Evolutionary conservation across 2,888 invertebrate species (phyloP).

Genomic region (Drosophila rubida): DNA sequence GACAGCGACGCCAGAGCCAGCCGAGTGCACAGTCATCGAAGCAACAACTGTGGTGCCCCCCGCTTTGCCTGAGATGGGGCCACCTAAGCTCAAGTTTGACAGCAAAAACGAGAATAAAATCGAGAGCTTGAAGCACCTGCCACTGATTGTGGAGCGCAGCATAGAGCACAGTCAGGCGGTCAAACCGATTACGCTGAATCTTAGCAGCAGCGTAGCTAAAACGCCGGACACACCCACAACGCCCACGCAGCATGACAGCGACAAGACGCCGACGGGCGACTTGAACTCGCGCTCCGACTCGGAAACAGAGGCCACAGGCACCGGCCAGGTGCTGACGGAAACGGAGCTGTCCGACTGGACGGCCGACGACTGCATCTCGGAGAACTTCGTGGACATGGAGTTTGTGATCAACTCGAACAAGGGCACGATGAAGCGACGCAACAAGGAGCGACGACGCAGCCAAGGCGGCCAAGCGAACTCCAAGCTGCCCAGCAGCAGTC

Average conservation of each 20-base stretch:
- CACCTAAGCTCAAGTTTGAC: slow-evolving; percentile 82
- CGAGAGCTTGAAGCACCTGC: slow-evolving; percentile 84
- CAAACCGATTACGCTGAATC: slow-evolving; percentile 80
- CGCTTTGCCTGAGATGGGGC: slow-evolving; percentile 75
- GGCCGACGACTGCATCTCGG: slow-evolving; percentile 91
- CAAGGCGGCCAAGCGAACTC: slow-evolving; percentile 60
- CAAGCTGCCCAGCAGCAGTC: slow-evolving; percentile 78
- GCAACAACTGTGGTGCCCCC: slow-evolving; percentile 60
- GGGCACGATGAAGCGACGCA: slow-evolving; percentile 83
- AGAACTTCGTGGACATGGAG: slow-evolving; percentile 90
- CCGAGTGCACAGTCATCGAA: slow-evolving; percentile 80
- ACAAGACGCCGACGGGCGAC: slow-evolving; percentile 84
- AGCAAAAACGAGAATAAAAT: slow-evolving; percentile 85
- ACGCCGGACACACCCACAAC: slow-evolving; percentile 66
- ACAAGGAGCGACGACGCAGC: slow-evolving; percentile 77
- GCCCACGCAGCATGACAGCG: slow-evolving; percentile 77
- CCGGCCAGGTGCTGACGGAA: slow-evolving; percentile 90
- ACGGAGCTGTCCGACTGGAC: slow-evolving; percentile 96
- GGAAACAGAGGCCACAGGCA: slow-evolving; percentile 88
- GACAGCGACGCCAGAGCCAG: slow-evolving; percentile 81
- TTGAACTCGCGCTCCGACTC: slow-evolving; percentile 87
- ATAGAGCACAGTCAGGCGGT: slow-evolving; percentile 72
- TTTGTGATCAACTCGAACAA: slow-evolving; percentile 87
- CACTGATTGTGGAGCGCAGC: slow-evolving; percentile 80
- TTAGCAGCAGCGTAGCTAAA: slow-evolving; percentile 63